Base-by-base conservation (phyloP, 1,140 invertebrate species). In the Plodia interpunctella region DNA sequence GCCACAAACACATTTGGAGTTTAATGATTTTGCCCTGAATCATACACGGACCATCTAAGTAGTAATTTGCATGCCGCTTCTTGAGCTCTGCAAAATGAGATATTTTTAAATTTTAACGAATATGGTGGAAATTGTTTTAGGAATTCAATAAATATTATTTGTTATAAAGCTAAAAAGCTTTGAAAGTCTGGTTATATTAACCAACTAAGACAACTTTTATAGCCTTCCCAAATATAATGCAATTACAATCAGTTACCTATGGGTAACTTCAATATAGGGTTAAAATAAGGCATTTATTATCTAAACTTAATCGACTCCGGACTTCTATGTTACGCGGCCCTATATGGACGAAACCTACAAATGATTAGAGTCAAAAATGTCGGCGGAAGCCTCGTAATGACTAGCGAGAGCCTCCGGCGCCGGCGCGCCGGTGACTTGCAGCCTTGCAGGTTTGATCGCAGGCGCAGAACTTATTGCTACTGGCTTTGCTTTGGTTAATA, bases 381-480 rank as follows among this genome's bases (percentile, higher is more conserved):
- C 68, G 73, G 73, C 78, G 76, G 74, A 71, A 78, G 79, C 68
- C 63, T 70, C 66, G 60, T 84, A 87, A 81, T 83, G 72, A 77
- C 70, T 68, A 70, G 68, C 56, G 57, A 61, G 63, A 51, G 63
- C 21, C 21, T 67, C 2, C 13, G 75, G 80, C 74, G 80, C 73
- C 80, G 76, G 69, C 59, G 60, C 51, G 74, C 72, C 56, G 54
- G 59, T 85, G 83, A 85, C 83, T 85, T 83, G 82, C 83, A 83
- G 28, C 13, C 51, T 53, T 44, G 13, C n/a, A 13, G 3, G 15
- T 44, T 17, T 44, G 13, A 6, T n/a, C 6, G 5, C 13, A 44
- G 21, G 21, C 21, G 13, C 38, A n/a, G 13, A 44, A 2, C 15
- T 44, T 44, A 44, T 44, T 2, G 3, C 13, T 44, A 15, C 5